Evolutionary conservation across 2,888 invertebrate species (phyloP).

Genomic region (Tethea ocularis): DNA sequence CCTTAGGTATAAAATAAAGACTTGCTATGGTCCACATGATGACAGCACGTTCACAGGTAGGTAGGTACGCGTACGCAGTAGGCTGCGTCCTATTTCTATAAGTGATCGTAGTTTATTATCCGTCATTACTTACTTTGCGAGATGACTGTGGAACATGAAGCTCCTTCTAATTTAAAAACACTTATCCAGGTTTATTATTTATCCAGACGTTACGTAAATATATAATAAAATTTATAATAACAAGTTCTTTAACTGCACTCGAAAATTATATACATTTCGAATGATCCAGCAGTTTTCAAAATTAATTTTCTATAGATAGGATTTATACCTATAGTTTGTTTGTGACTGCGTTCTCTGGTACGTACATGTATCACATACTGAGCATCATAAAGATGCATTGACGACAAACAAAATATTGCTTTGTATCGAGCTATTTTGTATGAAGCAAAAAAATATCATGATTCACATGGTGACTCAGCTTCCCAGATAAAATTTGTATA

Average conservation of each 20-base stretch:
- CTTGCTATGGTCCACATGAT: background rate
- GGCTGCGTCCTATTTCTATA: constrained; percentile 38
- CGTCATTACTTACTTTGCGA: constrained; percentile 43
- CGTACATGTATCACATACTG: background rate
- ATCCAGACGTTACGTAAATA: constrained; percentile 4
- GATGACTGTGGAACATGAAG: constrained; percentile 27
- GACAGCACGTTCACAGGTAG: background rate
- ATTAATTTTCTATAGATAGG: no score
- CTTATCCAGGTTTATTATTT: constrained; percentile 1
- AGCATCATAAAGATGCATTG: background rate
- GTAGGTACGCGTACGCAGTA: constrained; percentile 21
- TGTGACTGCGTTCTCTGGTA: no score
- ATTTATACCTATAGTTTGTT: no score
- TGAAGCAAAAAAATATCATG: background rate
- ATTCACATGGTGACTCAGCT: background rate
- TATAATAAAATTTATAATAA: no score
- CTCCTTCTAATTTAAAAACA: constrained; percentile 10
- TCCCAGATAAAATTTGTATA: background rate
- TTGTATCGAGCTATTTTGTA: background rate
- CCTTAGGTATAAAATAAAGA: background rate
- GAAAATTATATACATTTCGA: no score
- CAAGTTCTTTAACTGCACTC: no score
- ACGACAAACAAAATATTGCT: background rate
- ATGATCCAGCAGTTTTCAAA: no score
- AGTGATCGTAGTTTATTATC: constrained; percentile 33